Evolutionary conservation across 2,797 vertebrate species (phyloP), one percentile per base, ranked within the genome.

Genomic region (Garrulus glandarius): DNA sequence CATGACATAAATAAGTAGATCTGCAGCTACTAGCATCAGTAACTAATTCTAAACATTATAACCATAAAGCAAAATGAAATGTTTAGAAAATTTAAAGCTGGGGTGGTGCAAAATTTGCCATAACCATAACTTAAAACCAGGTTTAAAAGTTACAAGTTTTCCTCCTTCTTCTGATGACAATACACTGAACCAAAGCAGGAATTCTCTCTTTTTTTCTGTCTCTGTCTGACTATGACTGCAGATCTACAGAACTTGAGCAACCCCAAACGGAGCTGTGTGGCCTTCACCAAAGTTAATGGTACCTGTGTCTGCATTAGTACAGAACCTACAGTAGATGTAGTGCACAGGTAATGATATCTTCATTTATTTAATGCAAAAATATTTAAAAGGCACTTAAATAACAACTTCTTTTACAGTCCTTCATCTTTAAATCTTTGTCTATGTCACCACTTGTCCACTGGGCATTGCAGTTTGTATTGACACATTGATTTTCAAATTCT

Each of bases 1-100:
- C 60, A 78, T 1, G 61, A 93, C 92, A 91, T 96, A 97, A 97
- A 96, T 96, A 97, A 97, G 93, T 94, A 95, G 91, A 92, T 89
- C 87, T 91, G 77, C 69, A 93, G 93, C 59, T 95, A 92, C 95
- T 90, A 92, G 64, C 86, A 81, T 75, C 89, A 87, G 89, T 85
- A 96, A 94, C 75, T 93, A 87, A 88, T 93, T 96, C 74, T 96
- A 96, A 95, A 95, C 46, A 87, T 87, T 80, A 89, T 96, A 96
- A 91, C 57, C 77, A 63, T 93, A 92, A 94, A 96, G 64, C 37
- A 96, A 86, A 96, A 87, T 79, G 82, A 94, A 92, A 56, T 93
- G 74, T 95, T 95, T 92, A 74, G 80, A 96, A 89, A 89, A 84
- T 88, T 91, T 93, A 86, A 93, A 92, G 24, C 71, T 67, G 36